phyloP scores from a whole-genome alignment of 2,888 invertebrate species.

The Cryptus viduatorius region DNA sequence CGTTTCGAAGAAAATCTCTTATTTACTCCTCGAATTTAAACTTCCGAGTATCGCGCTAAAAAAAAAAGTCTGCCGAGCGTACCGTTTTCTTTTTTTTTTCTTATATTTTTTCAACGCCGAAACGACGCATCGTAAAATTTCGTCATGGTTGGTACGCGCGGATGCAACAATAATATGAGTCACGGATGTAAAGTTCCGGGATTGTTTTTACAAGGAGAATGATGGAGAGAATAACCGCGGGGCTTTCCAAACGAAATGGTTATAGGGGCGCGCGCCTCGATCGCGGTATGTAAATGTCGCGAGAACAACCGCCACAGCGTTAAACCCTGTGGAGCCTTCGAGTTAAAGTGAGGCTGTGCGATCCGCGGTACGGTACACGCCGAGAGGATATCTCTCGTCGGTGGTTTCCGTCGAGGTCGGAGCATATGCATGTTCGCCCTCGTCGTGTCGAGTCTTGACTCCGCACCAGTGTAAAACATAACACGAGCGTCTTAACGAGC shows the following conservation, averaged over 20 bases:
- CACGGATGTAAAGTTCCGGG: slow-evolving; percentile 67
- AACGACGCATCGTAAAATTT: slow-evolving; percentile 3
- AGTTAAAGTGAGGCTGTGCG: not conserved
- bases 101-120: slow-evolving; percentile 9
- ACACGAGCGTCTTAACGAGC: slow-evolving; percentile 83
- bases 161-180: slow-evolving; percentile 48
- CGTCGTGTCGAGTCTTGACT: slow-evolving; percentile 56
- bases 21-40: not conserved
- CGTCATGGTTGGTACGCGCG: not conserved
- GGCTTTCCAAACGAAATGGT: slow-evolving; percentile 70
- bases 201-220: slow-evolving; percentile 72
- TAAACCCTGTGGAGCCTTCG: slow-evolving; percentile 21
- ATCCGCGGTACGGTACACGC: slow-evolving; percentile 21
- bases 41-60: not conserved
- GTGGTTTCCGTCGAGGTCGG: slow-evolving; percentile 19
- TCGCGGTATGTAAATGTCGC: slow-evolving; percentile 79
- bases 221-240: slow-evolving; percentile 77
- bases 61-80: not conserved
- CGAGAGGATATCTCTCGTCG: slow-evolving; percentile 38
- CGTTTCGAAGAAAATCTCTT: slow-evolving; percentile 7
- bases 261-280: slow-evolving; percentile 60
- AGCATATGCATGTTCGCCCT: slow-evolving; percentile 65
- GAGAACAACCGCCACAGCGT: slow-evolving; percentile 65
- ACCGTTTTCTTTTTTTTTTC: not conserved
- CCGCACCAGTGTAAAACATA: slow-evolving; percentile 71